Percentiles rank a stretch among this genome's conserved stretches.
Conservation (phyloP, 2,113 vertebrate genomes). For the Trinectes maculatus region DNA sequence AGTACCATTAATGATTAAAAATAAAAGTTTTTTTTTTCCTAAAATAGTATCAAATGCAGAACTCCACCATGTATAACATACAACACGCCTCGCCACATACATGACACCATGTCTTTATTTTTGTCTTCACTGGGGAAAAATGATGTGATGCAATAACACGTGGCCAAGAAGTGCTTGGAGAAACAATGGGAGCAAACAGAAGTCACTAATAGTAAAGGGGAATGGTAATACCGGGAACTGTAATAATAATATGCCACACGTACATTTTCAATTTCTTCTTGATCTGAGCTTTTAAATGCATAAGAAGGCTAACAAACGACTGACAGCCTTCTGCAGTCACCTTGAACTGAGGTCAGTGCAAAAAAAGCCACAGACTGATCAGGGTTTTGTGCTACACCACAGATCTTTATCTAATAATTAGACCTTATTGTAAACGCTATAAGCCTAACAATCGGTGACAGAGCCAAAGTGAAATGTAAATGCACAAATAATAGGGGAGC, state of each 20-base stretch:
- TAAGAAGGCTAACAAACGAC: not conserved
- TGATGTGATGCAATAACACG: not conserved
- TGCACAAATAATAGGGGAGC: constrained; percentile 7
- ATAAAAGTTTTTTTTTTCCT: too few relatives aligned
- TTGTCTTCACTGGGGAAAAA: not conserved
- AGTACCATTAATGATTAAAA: too few relatives aligned
- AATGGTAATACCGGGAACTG: too few relatives aligned
- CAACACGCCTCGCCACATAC: too few relatives aligned
- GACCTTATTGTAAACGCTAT: constrained; percentile 4
- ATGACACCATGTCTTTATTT: not conserved
- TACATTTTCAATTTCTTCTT: constrained; percentile 13
- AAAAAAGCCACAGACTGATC: constrained; percentile 24
- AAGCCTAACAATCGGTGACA: constrained; percentile 1
- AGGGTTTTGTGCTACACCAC: constrained; percentile 18
- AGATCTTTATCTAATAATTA: constrained; percentile 32
- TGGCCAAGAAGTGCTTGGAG: not conserved
- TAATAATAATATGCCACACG: too few relatives aligned
- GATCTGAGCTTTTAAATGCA: constrained; percentile 20
- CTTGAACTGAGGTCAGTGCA: constrained; percentile 61
- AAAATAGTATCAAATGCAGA: too few relatives aligned
- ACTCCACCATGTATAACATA: not conserved
- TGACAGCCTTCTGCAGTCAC: constrained; percentile 39
- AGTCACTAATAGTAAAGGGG: too few relatives aligned
- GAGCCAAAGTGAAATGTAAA: constrained; percentile 17
- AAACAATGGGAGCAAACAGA: too few relatives aligned